A percentile compares a stretch with the other conserved stretches of the same genome.
Evolutionary conservation across 1,140 invertebrate species (phyloP).

Genomic region (Onthophagus taurus): DNA sequence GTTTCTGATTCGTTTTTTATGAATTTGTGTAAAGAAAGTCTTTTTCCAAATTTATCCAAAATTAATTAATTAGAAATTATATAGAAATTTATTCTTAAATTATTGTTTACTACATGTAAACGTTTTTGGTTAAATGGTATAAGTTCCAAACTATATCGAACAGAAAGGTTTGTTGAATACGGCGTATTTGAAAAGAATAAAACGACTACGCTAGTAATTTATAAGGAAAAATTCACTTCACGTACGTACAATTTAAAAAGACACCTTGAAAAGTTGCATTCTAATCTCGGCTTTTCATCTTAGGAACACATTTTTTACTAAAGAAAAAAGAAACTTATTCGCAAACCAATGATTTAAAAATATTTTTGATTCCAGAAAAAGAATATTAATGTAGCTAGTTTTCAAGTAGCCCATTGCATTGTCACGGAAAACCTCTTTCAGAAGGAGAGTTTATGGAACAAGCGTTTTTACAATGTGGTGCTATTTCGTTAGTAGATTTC

Average conservation of each 20-base stretch:
- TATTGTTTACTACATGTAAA: not conserved
- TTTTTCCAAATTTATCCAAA: too few relatives aligned
- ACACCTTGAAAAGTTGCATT: not conserved
- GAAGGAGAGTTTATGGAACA: not conserved
- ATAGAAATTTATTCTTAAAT: not conserved
- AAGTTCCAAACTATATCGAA: not conserved
- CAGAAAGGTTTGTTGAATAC: not conserved
- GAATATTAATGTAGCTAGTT: not conserved
- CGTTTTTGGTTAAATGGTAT: slow-evolving; percentile 1
- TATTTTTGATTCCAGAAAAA: not conserved
- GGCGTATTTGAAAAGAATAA: not conserved
- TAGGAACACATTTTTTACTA: not conserved
- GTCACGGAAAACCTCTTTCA: not conserved
- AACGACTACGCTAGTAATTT: not conserved
- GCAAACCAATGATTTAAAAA: not conserved
- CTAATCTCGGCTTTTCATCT: not conserved
- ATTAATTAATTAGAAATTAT: not conserved
- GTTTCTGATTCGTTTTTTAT: not conserved
- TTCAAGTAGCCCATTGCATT: not conserved
- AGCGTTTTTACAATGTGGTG: slow-evolving; percentile 1
- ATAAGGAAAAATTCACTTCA: not conserved
- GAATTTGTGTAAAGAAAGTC: not conserved
- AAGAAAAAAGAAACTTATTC: not conserved
- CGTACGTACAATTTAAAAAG: not conserved
- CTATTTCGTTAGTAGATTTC: too few relatives aligned